Base-by-base conservation (phyloP, 2,113 vertebrate genomes). In the Mormyrus iriodes region DNA sequence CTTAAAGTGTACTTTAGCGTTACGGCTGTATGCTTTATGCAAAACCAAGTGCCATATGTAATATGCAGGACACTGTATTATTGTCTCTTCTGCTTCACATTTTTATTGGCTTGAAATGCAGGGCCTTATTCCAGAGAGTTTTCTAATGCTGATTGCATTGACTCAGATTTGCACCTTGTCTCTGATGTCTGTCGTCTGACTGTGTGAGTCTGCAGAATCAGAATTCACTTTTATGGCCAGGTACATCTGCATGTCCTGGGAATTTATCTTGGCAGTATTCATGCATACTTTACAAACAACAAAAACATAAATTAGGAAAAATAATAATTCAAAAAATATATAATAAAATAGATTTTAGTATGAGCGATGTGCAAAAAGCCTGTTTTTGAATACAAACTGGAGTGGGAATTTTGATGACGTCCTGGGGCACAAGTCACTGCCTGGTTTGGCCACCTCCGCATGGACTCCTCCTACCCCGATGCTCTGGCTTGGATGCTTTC, bases 311-410 rank as follows among this genome's bases (percentile, higher is more conserved):
- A 46, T n/a, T 84, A 48, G 15, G 10, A 44, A 44, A 10, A n/a
- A 24, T 10, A 9, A 58, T 58, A 58, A 61, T n/a, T n/a, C 2
- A n/a, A 21, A 84, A 44, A 84, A 3, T 84, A 69, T 31, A 31
- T 9, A 69, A 13, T 69, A 27, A 69, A 31, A 27, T 65, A 3
- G 61, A 69, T 69, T 27, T 69, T 10, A 65, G 61, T 65, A 27
- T 27, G 58, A 31, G n/a, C 61, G 8, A 48, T 48, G 9, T 1
- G 55, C 51, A 88, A 84, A 86, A 65, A 88, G 84, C 35, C 53
- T 84, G 12, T 73, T 76, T 65, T 87, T 87, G 15, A 44, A 52
- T 85, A 86, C 86, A 55, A 87, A 87, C 87, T 88, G 65, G 87
- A 83, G 52, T 65, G 21, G 49, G 88, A 21, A 87, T 31, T 73